Conservation (phyloP, 2,797 vertebrate species). For the Parauchenoglanis ngamensis region DNA sequence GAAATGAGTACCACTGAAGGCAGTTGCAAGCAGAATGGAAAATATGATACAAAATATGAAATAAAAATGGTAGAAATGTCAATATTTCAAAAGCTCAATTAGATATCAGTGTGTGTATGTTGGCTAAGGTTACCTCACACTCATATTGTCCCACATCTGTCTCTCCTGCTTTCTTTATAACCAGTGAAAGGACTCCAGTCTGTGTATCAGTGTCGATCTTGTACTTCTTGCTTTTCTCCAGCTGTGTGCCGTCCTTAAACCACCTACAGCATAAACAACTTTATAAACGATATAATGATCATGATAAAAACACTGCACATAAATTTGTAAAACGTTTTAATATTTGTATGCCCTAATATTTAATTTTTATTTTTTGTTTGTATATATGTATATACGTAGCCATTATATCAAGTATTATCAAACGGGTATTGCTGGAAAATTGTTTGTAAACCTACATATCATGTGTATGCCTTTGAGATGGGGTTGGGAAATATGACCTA, state of each 20-base stretch:
- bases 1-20: not conserved
- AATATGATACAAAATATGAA: not conserved
- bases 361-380: too few species aligned
- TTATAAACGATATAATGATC: too few species aligned
- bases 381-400: too few species aligned
- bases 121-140: conserved; percentile 81
- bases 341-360: too few species aligned
- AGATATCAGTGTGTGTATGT: not conserved
- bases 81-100: not conserved
- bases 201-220: conserved; percentile 78
- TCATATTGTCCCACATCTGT: conserved; percentile 89
- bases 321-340: not conserved
- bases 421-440: not conserved
- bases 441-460: not conserved
- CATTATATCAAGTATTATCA: too few species aligned
- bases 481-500: too few species aligned
- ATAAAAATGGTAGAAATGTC: not conserved
- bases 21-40: not conserved
- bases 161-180: conserved; percentile 77
- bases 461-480: too few species aligned
- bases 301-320: too few species aligned
- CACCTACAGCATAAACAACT: conserved; percentile 74
- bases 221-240: conserved; percentile 81
- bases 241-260: conserved; percentile 82
- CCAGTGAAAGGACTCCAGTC: conserved; percentile 83